Conservation (phyloP, 2,113 vertebrate species). For the Nothoprocta pentlandii region DNA sequence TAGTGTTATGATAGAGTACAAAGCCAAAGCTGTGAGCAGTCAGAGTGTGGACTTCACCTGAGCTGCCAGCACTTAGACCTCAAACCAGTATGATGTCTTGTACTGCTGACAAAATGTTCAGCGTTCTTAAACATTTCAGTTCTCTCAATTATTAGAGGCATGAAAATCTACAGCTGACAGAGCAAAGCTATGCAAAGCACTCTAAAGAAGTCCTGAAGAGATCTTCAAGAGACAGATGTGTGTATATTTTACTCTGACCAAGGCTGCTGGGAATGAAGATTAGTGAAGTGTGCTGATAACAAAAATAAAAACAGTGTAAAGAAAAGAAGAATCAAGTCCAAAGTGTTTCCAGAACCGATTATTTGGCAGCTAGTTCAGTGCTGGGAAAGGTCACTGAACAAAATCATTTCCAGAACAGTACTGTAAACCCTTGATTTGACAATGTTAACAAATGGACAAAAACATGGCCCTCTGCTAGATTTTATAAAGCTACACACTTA, state of each 20-base stretch:
- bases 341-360: background rate
- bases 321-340: background rate
- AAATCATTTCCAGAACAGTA: background rate
- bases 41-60: background rate
- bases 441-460: background rate
- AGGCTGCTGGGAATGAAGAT: background rate
- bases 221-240: background rate
- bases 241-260: background rate
- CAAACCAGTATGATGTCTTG: background rate
- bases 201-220: background rate
- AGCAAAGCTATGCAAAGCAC: background rate
- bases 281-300: background rate
- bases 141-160: background rate
- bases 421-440: background rate
- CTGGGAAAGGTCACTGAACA: background rate
- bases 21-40: background rate
- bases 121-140: background rate
- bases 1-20: rapidly evolving
- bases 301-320: background rate
- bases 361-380: background rate
- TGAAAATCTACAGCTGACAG: background rate
- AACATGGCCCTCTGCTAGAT: background rate
- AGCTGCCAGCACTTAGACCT: background rate
- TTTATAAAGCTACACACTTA: background rate
- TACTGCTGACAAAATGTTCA: background rate